These are phyloP conservation scores for Coleophora deauratella DNA, from an alignment of 2,888 invertebrate genomes.

Conservation along the genomic window DNA sequence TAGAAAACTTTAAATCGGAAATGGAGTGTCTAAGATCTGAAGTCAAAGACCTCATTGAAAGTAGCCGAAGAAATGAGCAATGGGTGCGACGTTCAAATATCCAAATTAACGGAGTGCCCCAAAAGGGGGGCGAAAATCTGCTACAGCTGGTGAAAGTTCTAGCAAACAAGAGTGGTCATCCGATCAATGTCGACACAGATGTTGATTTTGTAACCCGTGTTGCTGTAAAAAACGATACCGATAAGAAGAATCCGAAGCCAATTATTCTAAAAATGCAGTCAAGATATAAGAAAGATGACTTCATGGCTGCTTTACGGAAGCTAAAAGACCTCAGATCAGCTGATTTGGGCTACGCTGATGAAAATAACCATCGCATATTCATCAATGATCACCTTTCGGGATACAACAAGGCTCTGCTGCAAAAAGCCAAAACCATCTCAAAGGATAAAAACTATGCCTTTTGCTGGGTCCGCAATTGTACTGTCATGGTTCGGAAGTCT, in stretches of 20 bases:
- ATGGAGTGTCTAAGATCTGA: too few species aligned
- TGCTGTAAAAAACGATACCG: background rate
- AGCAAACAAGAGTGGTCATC: too few species aligned
- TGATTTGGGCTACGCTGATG: background rate
- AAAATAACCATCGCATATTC: too few species aligned
- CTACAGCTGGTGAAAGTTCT: too few species aligned
- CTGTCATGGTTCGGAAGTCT: background rate
- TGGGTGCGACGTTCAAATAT: too few species aligned
- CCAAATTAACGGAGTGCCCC: too few species aligned
- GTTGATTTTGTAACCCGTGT: too few species aligned
- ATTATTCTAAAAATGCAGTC: background rate
- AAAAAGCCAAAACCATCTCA: background rate
- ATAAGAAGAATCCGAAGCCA: background rate
- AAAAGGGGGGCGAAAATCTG: too few species aligned
- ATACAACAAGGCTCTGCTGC: background rate
- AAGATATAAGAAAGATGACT: background rate
- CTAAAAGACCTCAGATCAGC: background rate
- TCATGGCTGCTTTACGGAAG: background rate
- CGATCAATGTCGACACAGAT: too few species aligned
- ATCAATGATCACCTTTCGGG: background rate
- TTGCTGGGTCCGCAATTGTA: background rate
- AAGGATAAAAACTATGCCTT: background rate
- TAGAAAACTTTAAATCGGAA: too few species aligned
- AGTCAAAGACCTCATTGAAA: too few species aligned
- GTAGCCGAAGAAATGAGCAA: too few species aligned